Base-by-base conservation (phyloP, 2,113 vertebrate genomes). In the Prionailurus viverrinus region DNA sequence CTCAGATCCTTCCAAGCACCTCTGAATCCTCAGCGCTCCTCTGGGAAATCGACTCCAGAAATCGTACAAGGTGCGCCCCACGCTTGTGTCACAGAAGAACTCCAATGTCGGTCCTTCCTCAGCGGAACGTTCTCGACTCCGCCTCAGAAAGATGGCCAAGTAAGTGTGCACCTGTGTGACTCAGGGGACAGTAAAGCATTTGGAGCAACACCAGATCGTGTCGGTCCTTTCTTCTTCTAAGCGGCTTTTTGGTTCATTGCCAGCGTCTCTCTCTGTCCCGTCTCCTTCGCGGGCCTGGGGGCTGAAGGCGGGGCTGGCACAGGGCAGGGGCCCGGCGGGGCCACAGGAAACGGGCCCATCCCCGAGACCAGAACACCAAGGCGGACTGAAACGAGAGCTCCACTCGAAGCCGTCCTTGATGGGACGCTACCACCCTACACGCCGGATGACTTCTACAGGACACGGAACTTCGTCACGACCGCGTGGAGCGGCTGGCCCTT, bases 21-120 rank as follows among this genome's bases (percentile, higher is more conserved):
- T 53, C 55, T 1, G 1, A 10, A 2, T 12, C 8, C 48, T 71
- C 76, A 1, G 51, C 13, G 51, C 76, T 71, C 5, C 29, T 14
- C 82, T 19, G 6, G 27, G 33, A 66, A 29, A 27, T 4, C 0
- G 8, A 10, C 48, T 0, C 61, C 9, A 6, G 58, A 12, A 21
- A 19, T 9, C 0, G 5, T 3, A 14, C 55, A 2, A 14, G n/a
- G 10, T 0, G 7, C 12, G 16, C 2, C 19, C 14, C 1, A 11
- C 0, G 3, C 12, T 6, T 5, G 74, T 0, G 29, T 27, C 76
- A 16, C 4, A 3, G 1, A 1, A 25, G 84, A 66, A n/a, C 33
- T 0, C 39, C 27, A 8, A 18, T 2, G 21, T 2, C 9, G 33
- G 8, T n/a, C 23, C 36, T 55, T 55, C 39, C 51, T 25, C 69